Percentiles rank a stretch among this genome's conserved stretches.
These are phyloP conservation scores for Prochilodus magdalenae DNA, from an alignment of 2,113 vertebrate species.

Conservation along the genomic window DNA sequence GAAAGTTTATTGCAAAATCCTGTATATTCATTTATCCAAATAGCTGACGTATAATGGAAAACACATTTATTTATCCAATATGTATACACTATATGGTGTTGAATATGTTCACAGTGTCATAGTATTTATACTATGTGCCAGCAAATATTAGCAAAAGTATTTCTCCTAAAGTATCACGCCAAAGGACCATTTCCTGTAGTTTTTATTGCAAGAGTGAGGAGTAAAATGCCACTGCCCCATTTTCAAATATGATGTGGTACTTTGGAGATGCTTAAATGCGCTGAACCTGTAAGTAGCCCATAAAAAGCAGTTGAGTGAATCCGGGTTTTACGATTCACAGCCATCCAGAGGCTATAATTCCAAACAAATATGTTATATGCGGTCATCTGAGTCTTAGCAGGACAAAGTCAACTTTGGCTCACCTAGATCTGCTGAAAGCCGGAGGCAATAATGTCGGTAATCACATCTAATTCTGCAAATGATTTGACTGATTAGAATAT, in stretches of 20 bases:
- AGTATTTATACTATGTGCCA: no score
- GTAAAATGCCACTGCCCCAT: neutral
- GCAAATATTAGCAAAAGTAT: no score
- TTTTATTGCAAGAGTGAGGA: neutral
- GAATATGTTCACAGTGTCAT: no score
- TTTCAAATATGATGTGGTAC: constrained; percentile 11
- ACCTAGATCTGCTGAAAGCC: constrained; percentile 38
- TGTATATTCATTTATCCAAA: no score
- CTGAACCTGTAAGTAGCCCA: neutral
- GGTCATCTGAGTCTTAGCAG: constrained; percentile 16
- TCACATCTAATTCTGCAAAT: no score
- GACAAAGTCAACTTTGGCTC: constrained; percentile 27
- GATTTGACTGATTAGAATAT: no score
- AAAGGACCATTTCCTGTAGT: neutral
- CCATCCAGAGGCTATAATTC: constrained; percentile 15
- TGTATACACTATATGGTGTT: no score
- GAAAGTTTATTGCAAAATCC: no score
- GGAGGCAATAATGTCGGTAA: no score
- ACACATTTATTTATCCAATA: no score
- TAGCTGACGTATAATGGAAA: no score
- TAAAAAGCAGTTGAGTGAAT: constrained; percentile 25
- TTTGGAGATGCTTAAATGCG: constrained; percentile 19
- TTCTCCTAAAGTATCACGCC: neutral
- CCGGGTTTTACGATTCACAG: constrained; percentile 36
- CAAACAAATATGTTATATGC: constrained; percentile 7